Evolutionary conservation across 2,888 invertebrate species (phyloP), one percentile per base, ranked within the genome.

Genomic region (Timema cristinae): DNA sequence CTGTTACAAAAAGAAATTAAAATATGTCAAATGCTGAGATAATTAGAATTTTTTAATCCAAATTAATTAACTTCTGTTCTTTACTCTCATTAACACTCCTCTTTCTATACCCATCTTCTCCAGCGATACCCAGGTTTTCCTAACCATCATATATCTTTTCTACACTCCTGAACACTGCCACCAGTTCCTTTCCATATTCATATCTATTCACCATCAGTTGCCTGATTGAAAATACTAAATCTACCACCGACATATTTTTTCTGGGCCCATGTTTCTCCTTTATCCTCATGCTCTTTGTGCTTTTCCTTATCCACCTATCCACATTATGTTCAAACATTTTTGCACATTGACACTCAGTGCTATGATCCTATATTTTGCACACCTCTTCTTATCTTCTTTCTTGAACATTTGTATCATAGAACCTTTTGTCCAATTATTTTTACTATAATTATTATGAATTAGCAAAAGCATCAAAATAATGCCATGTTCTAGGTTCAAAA

Each of bases 151-250:
- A 59, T 59, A 32, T 32, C 32, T 59, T 59, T 15, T 8, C 13
- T 9, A 59, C 59, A 59, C n/a, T 32, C 59, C 9, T 10, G 13
- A 59, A 59, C 32, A 59, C 16, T 5, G n/a, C n/a, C 9, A 59
- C 59, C 16, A 59, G 59, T 16, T 59, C 59, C 16, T 59, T 59
- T 32, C 59, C 7, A 59, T 11, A 59, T 59, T 59, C 59, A 59
- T 59, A 16, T 7, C 2, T 59, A 16, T 7, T 59, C n/a, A n/a
- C 59, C 59, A 59, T 59, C 59, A 59, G 59, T 13, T 59, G 59
- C 32, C 13, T 15, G 9, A n/a, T 13, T 13, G 59, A 15, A 59
- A 59, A 15, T 16, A 5, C 32, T 32, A 59, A n/a, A 13, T 59
- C 59, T 59, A 59, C 32, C 16, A 15, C 32, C 9, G 8, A 59